Evolutionary conservation across 2,888 invertebrate genomes (phyloP).

Genomic region (Brachylomia viminalis): DNA sequence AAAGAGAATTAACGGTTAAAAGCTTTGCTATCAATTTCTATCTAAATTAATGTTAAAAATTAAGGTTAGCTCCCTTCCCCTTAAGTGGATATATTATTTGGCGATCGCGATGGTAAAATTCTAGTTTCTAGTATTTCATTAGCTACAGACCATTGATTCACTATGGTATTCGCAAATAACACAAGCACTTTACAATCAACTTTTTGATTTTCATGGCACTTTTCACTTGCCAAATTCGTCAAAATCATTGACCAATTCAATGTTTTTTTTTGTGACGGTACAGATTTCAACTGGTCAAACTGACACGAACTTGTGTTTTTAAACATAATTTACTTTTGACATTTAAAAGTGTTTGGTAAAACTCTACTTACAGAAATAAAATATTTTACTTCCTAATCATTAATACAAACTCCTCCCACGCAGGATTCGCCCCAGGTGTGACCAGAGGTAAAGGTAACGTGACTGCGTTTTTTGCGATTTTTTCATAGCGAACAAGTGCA

Average conservation of each 20-base stretch:
- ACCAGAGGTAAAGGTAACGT: neutral
- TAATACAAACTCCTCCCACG: no score
- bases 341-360: no score
- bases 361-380: no score
- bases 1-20: slow-evolving; percentile 6
- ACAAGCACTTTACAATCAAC: neutral
- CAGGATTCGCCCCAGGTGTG: neutral
- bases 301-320: no score
- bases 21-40: slow-evolving; percentile 18
- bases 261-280: neutral
- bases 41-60: neutral
- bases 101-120: neutral
- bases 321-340: no score
- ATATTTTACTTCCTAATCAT: neutral
- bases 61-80: neutral
- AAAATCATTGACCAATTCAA: no score
- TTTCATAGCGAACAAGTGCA: neutral
- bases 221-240: no score
- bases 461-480: neutral
- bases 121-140: slow-evolving; percentile 6
- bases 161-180: slow-evolving; percentile 2
- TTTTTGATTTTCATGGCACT: neutral
- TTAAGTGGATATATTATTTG: slow-evolving; percentile 32
- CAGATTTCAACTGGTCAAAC: no score
- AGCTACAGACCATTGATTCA: neutral